Evolutionary conservation across 2,113 vertebrate species (phyloP).

Genomic region (Scomber japonicus): DNA sequence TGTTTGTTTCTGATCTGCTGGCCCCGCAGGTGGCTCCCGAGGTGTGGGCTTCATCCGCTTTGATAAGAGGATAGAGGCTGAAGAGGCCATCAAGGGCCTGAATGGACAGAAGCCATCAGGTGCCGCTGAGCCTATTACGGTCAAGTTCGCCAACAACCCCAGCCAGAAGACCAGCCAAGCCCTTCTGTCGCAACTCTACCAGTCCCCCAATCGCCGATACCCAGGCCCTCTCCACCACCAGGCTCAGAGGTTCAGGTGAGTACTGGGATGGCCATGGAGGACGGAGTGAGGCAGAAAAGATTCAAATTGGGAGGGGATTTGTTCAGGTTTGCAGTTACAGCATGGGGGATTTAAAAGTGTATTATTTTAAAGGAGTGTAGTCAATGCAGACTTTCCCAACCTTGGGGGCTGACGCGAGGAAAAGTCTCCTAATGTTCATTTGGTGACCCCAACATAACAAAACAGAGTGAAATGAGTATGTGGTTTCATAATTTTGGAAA

Average conservation of each 20-base stretch:
- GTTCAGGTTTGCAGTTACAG: neutral
- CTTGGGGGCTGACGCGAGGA: conserved; percentile 9
- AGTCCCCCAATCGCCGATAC: conserved; percentile 98
- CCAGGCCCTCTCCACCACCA: conserved; percentile 99
- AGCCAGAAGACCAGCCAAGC: conserved; percentile 99
- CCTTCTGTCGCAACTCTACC: conserved; percentile 98
- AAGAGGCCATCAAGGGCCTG: conserved; percentile 99
- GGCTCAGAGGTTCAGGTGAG: conserved; percentile 99
- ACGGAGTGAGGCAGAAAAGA: neutral
- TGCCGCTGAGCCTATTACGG: conserved; percentile 98
- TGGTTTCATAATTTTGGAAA: conserved; percentile 1
- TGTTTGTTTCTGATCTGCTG: conserved; percentile 86
- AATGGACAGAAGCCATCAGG: conserved; percentile 99
- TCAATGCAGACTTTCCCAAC: conserved; percentile 24
- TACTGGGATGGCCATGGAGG: conserved; percentile 42
- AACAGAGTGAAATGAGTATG: neutral
- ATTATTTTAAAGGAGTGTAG: neutral
- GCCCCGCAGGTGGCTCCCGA: conserved; percentile 96
- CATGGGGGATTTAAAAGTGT: neutral
- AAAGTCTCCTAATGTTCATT: neutral
- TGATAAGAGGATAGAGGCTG: conserved; percentile 99
- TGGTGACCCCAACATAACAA: conserved; percentile 1
- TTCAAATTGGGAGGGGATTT: neutral
- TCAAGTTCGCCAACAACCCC: conserved; percentile 99
- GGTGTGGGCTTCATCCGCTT: conserved; percentile 99